phyloP scores from a whole-genome alignment of 2,113 vertebrate species.

The Cygnus atratus region DNA sequence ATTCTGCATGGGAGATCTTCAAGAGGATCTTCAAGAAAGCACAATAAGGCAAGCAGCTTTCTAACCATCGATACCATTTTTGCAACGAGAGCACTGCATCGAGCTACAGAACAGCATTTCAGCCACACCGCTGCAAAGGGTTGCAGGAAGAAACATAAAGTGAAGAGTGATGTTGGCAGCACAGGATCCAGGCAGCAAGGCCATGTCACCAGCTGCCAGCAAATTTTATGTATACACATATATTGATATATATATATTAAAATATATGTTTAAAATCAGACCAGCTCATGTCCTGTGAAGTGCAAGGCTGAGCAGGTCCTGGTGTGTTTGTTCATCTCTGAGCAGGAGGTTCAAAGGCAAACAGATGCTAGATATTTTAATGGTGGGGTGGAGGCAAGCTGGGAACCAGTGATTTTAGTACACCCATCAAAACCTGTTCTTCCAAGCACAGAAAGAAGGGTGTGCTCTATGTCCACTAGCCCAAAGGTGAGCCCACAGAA shows the following conservation, averaged over 20 bases:
- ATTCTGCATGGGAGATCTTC: not conserved
- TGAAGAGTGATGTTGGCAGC: not conserved
- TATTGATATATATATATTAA: not conserved
- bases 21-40: not conserved
- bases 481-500: not conserved
- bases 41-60: not conserved
- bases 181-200: not conserved
- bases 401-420: not conserved
- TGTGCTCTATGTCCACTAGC: not conserved
- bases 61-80: not conserved
- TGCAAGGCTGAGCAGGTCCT: not conserved
- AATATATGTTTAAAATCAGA: not conserved
- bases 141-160: not conserved
- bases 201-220: not conserved
- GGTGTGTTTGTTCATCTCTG: not conserved
- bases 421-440: not conserved
- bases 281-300: not conserved
- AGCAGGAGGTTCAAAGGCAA: not conserved
- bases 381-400: not conserved
- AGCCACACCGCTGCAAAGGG: rapidly evolving
- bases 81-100: not conserved
- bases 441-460: not conserved
- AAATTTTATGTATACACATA: not conserved
- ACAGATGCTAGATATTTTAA: not conserved
- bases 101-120: rapidly evolving